phyloP scores from a whole-genome alignment of 1,140 invertebrate genomes.

The Metopolophium dirhodum region DNA sequence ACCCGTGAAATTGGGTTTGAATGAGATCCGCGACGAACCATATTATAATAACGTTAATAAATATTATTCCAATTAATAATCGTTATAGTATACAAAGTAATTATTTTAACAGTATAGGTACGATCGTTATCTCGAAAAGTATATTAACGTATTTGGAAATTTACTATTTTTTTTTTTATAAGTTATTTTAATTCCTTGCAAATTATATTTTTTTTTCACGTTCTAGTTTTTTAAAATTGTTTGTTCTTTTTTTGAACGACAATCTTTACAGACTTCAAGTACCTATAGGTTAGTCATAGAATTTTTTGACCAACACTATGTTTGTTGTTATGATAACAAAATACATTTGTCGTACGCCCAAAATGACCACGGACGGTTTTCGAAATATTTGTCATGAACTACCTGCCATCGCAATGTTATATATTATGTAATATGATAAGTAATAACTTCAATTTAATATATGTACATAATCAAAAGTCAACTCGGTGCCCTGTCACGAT shows the following conservation, averaged over 20 bases:
- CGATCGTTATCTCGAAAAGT: background rate
- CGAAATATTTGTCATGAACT: background rate
- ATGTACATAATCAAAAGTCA: conserved; percentile 4
- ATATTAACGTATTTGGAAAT: background rate
- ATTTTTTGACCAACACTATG: background rate
- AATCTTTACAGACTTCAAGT: background rate
- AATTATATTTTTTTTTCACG: background rate
- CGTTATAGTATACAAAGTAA: background rate
- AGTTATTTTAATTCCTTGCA: background rate
- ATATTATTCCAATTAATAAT: background rate
- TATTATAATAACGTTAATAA: background rate
- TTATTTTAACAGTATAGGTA: background rate
- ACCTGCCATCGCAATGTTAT: background rate
- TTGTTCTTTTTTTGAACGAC: too few species aligned
- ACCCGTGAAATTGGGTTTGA: background rate
- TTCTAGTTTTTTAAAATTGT: too few species aligned
- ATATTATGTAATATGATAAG: background rate
- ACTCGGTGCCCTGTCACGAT: background rate
- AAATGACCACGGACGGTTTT: background rate
- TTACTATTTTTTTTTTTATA: too few species aligned
- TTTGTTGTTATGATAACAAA: background rate
- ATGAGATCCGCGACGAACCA: background rate
- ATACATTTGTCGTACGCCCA: background rate
- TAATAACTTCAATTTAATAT: background rate
- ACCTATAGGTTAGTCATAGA: too few species aligned